phyloP scores from a whole-genome alignment of 2,113 vertebrate species.

The Semicossyphus pulcher region DNA sequence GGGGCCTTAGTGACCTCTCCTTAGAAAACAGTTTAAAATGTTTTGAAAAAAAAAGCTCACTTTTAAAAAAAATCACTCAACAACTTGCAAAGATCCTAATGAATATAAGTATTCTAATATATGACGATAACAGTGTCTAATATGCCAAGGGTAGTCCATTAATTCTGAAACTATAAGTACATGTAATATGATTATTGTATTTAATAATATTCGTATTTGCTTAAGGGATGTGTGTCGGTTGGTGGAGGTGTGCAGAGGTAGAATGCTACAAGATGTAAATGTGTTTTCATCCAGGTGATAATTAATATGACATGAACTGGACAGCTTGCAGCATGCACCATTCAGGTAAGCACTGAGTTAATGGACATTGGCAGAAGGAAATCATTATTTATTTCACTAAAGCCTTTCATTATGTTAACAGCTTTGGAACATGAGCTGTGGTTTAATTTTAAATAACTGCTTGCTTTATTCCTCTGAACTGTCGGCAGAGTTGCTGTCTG shows the following conservation, averaged over 20 bases:
- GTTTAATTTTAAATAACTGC: slow-evolving; percentile 13
- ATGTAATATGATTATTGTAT: not conserved
- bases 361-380: slow-evolving; percentile 25
- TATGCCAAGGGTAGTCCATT: not conserved
- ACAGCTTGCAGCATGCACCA: not conserved
- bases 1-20: no score
- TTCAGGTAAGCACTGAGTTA: slow-evolving; percentile 13
- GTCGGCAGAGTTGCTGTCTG: not conserved
- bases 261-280: not conserved
- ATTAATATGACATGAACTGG: slow-evolving; percentile 20
- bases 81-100: no score
- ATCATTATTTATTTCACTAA: slow-evolving; percentile 25
- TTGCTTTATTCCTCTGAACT: not conserved
- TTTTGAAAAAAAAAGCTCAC: no score
- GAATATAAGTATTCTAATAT: no score
- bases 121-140: not conserved
- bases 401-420: not conserved
- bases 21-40: no score
- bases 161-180: not conserved
- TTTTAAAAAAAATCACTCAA: no score
- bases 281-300: slow-evolving; percentile 26
- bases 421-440: slow-evolving; percentile 1
- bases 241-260: not conserved
- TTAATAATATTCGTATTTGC: not conserved
- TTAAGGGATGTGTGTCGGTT: not conserved